Evolutionary conservation across 1,140 invertebrate species (phyloP).

Genomic region (Callitettix versicolor): DNA sequence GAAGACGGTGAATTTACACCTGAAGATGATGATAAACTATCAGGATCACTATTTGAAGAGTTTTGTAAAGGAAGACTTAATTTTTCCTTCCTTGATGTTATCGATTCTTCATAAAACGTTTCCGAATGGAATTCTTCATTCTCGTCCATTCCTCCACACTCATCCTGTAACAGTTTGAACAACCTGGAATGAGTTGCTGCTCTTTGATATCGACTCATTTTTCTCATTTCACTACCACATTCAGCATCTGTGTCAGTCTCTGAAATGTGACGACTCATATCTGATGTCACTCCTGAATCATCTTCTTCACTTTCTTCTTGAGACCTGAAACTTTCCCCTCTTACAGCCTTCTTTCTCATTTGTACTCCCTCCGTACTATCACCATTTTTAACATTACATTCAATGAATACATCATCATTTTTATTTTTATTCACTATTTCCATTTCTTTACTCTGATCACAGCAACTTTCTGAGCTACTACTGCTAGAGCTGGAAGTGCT

Average conservation of each 20-base stretch:
- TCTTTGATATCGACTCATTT: conserved; percentile 48
- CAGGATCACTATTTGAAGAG: conserved; percentile 18
- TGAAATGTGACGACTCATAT: conserved; percentile 55
- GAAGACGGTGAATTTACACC: conserved; percentile 41
- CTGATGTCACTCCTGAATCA: conserved; percentile 59
- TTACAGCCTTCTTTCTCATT: conserved; percentile 16
- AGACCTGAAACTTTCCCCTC: conserved; percentile 26
- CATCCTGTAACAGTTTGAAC: conserved; percentile 52
- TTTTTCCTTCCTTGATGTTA: conserved; percentile 29
- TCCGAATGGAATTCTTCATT: conserved; percentile 22
- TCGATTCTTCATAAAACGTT: background rate
- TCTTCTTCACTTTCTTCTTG: conserved; percentile 50
- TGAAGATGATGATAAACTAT: conserved; percentile 32
- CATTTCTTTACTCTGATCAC: conserved; percentile 10
- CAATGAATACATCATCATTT: conserved; percentile 10
- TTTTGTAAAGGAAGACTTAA: conserved; percentile 32
- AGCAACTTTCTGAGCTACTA: conserved; percentile 17
- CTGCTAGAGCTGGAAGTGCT: conserved; percentile 25
- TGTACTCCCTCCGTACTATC: conserved; percentile 5
- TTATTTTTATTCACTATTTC: conserved; percentile 12
- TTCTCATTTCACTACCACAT: conserved; percentile 38
- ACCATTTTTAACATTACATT: conserved; percentile 6
- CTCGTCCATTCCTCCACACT: conserved; percentile 34
- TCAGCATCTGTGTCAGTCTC: conserved; percentile 55
- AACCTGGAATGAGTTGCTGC: conserved; percentile 60